These are phyloP conservation scores for Erythrocercus mccallii DNA, from an alignment of 2,113 vertebrate genomes.

Conservation along the genomic window DNA sequence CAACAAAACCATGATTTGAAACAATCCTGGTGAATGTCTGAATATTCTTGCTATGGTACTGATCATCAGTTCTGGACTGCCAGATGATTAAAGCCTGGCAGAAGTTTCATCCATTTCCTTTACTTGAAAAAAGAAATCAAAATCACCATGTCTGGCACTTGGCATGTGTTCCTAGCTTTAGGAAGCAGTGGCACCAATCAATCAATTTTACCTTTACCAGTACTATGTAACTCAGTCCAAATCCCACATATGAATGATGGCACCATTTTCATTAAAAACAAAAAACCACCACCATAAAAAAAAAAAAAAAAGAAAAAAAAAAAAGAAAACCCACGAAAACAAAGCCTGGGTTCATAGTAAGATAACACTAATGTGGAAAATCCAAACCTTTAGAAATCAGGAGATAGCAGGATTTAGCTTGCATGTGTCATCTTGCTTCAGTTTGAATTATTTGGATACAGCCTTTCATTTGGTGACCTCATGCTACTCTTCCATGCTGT, in stretches of 20 bases:
- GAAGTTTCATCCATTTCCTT: background rate
- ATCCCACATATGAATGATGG: background rate
- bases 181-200: background rate
- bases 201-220: background rate
- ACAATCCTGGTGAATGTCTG: background rate
- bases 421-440: background rate
- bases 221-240: background rate
- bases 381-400: background rate
- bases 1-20: background rate
- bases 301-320: background rate
- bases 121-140: background rate
- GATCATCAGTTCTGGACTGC: background rate
- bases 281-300: accelerated
- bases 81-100: background rate
- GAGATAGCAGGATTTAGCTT: background rate
- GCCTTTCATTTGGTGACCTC: background rate
- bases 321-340: background rate
- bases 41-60: background rate
- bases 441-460: background rate
- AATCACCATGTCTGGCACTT: background rate
- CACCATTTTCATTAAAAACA: background rate
- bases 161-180: background rate
- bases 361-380: background rate
- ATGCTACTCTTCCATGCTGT: accelerated
- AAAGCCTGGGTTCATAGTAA: background rate